Evolutionary conservation across 2,113 vertebrate species (phyloP), one percentile per base, ranked within the genome.

Genomic region (Triplophysa siluroides): DNA sequence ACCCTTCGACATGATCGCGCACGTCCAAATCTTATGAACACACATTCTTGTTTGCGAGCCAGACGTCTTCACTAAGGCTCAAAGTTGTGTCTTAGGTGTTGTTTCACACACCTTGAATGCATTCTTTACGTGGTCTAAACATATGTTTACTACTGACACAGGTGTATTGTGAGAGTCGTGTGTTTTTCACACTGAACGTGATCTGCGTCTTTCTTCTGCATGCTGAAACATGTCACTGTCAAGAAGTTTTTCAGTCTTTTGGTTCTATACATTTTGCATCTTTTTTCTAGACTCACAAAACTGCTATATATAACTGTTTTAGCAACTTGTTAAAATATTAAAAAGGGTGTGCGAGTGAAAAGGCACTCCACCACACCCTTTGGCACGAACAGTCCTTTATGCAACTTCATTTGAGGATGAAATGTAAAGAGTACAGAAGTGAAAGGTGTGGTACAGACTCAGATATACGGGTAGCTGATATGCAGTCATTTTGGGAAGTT

Each of bases 321-420:
- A 12, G n/a, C 18, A 54, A 54, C 50, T 50, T 14, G 16, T 56
- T 8, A n/a, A 21, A 58, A 58, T 9, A 58, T 9, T n/a, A 8
- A 64, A 41, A 24, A 24, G 21, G 10, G 13, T 29, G 9, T 24
- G 9, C 23, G 8, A 75, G 26, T 45, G 58, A 11, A 16, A 54
- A 26, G n/a, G 68, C 38, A 70, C 45, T 70, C 45, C 43, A n/a
- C 70, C 70, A 43, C 76, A 75, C 65, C 77, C 58, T 83, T 62
- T 69, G 62, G 41, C 26, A 63, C 2, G 12, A 67, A 14, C 24
- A 2, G 16, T 52, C 23, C 19, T 16, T 67, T 65, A 19, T 1
- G 10, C 74, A 83, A 78, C 19, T 2, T 2, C 13, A 58, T 21
- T 18, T 23, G 56, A 74, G 14, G 16, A 23, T 45, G 8, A 26